phyloP scores from a whole-genome alignment of 2,797 vertebrate genomes.

The Phalloptychus januarius region DNA sequence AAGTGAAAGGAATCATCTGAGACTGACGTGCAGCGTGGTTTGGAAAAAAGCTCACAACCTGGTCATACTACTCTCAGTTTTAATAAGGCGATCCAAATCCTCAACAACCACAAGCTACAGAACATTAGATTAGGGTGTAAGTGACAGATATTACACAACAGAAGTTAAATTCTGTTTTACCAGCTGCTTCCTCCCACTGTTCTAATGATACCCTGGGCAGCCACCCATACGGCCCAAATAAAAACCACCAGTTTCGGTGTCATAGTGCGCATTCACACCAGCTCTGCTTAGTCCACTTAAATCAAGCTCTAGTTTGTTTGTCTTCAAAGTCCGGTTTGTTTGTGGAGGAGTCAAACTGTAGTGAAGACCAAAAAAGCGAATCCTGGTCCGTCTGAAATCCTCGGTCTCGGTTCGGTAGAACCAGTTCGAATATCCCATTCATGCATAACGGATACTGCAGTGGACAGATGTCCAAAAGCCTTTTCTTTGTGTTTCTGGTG shows the following conservation, averaged over 20 bases:
- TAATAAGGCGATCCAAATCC: background rate
- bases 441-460: too few species aligned
- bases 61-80: background rate
- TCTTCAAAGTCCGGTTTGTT: too few species aligned
- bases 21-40: background rate
- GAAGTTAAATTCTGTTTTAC: background rate
- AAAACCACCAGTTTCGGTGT: background rate
- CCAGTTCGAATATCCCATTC: too few species aligned
- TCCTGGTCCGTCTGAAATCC: too few species aligned
- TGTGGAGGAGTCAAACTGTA: too few species aligned
- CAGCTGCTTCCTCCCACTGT: background rate
- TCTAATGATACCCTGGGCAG: background rate
- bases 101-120: background rate
- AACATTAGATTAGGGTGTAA: background rate
- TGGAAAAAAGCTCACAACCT: background rate
- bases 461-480: too few species aligned
- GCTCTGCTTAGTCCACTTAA: too few species aligned
- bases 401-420: too few species aligned
- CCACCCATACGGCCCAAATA: background rate
- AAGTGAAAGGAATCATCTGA: background rate
- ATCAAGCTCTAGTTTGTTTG: too few species aligned
- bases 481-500: too few species aligned
- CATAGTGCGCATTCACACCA: background rate
- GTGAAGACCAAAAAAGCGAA: too few species aligned
- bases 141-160: background rate